Base-by-base conservation (phyloP, 2,888 invertebrate species). In the Aporophyla nigra region DNA sequence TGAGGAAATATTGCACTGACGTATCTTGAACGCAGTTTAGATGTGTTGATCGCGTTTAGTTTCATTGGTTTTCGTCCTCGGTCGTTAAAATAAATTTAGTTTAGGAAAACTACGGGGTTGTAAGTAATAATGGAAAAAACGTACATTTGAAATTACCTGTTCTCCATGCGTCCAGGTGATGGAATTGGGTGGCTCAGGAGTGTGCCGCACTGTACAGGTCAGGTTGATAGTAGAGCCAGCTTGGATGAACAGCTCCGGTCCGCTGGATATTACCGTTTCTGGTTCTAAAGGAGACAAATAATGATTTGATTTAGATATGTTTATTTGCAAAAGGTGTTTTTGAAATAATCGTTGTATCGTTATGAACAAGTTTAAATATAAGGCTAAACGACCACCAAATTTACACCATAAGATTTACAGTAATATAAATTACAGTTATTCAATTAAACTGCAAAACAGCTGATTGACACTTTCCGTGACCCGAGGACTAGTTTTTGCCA, bases 211-310 rank as follows among this genome's bases (percentile, higher is more conserved):
- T 87, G 98, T 97, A 93, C 99, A 99, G 59, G 98, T 98, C 90
- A 99, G 96, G 97, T 99, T 99, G 95, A 99, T 98, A 74, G 98
- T 99, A 87, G 98, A 98, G 56, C 98, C 98, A 90, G 98, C 98
- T 95, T 98, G 98, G 91, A 98, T 98, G 94, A 98, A 98, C 87
- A 98, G 95, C 93, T 98, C 98, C 24, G 98, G 97, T 21, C 98
- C 98, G 78, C 98, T 98, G 76, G 98, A 97, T 92, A 98, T 98
- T 92, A 98, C 97, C 71, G 98, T 98, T 91, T 98, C 97, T 83
- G 98, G 98, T 93, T 98, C 98, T 98, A 96, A 95, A 85, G 87
- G 24, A 65, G 24, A 73, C 7, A 24, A 40, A 53, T 19, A 54
- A 56, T 27, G 6, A 6, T 46, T 21, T 24, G 4, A 27, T 65